phyloP scores from a whole-genome alignment of 2,797 vertebrate genomes.

The Botia kubotai region DNA sequence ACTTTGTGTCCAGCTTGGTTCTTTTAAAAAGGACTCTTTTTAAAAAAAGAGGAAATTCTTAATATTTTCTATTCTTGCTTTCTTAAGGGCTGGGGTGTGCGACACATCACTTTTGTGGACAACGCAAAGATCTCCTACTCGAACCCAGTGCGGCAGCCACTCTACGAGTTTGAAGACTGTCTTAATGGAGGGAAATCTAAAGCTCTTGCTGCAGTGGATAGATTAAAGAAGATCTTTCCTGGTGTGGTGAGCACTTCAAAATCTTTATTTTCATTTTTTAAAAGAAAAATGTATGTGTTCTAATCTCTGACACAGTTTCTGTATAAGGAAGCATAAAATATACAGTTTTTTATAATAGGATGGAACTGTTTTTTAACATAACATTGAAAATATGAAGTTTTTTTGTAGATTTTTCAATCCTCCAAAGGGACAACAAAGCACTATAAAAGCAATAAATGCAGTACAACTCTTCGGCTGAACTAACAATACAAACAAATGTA shows the following conservation, averaged over 20 bases:
- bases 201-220: conserved; percentile 89
- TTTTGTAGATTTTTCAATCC: background rate
- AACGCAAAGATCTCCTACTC: conserved; percentile 98
- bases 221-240: conserved; percentile 93
- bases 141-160: conserved; percentile 94
- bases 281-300: too few relatives aligned
- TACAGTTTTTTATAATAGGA: too few relatives aligned
- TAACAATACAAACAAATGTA: background rate
- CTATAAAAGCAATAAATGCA: background rate
- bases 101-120: conserved; percentile 96
- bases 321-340: too few relatives aligned
- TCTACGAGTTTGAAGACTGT: conserved; percentile 98
- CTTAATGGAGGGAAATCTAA: conserved; percentile 90
- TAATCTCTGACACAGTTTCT: too few relatives aligned
- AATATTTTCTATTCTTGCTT: background rate
- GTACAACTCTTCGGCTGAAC: background rate
- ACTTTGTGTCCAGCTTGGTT: background rate
- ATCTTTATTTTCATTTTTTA: background rate
- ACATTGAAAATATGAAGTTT: too few relatives aligned
- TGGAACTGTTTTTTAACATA: too few relatives aligned
- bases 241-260: conserved; percentile 85
- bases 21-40: background rate
- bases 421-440: background rate
- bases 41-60: too few relatives aligned
- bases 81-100: conserved; percentile 93